phyloP scores from a whole-genome alignment of 2,888 invertebrate genomes.

The Agrochola circellaris region DNA sequence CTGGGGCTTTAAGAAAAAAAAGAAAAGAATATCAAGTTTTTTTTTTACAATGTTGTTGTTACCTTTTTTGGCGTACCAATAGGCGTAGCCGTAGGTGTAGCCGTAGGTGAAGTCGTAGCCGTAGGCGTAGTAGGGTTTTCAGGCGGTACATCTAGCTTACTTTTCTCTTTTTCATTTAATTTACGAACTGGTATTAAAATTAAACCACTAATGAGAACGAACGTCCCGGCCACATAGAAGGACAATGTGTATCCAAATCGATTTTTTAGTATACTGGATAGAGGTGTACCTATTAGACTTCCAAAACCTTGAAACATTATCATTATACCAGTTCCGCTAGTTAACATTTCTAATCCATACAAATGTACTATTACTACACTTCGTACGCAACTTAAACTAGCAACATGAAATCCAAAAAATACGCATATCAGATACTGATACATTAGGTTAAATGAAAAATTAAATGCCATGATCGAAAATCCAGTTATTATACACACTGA shows the following conservation, averaged over 20 bases:
- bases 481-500: constrained; percentile 75
- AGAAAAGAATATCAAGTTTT: constrained; percentile 1
- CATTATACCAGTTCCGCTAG: constrained; percentile 85
- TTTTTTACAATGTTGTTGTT: background rate
- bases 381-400: constrained; percentile 78
- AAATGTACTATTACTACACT: constrained; percentile 82
- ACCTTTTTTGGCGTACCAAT: background rate
- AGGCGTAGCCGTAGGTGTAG: too few species aligned
- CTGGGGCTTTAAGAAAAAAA: background rate
- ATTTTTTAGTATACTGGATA: constrained; percentile 79
- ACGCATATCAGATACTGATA: constrained; percentile 82
- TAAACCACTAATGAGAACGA: constrained; percentile 79
- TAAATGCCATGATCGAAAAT: constrained; percentile 76
- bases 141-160: constrained; percentile 39
- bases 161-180: constrained; percentile 57
- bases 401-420: constrained; percentile 80
- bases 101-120: background rate
- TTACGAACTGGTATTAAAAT: constrained; percentile 74
- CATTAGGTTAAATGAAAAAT: constrained; percentile 77
- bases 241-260: constrained; percentile 76
- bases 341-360: constrained; percentile 85
- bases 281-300: constrained; percentile 82
- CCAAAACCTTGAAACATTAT: constrained; percentile 85
- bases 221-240: constrained; percentile 81
- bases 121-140: background rate